phyloP scores from a whole-genome alignment of 2,797 vertebrate genomes.

The Picus viridis region DNA sequence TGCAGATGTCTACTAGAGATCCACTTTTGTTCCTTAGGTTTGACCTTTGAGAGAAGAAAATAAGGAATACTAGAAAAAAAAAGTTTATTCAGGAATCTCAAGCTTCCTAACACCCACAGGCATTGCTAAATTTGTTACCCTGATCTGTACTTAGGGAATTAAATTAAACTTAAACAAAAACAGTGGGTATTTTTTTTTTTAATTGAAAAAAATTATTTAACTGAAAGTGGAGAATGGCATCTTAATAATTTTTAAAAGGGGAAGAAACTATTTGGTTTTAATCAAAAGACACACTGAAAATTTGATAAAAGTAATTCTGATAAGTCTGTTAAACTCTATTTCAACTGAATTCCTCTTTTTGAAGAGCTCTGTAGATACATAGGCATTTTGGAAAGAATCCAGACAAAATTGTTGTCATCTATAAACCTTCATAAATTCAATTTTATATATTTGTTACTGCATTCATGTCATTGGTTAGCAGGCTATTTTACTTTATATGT shows the following conservation, averaged over 20 bases:
- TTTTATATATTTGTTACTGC: background rate
- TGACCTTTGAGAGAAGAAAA: background rate
- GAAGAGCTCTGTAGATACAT: background rate
- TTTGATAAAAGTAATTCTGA: background rate
- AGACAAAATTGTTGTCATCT: background rate
- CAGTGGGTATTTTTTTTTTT: background rate
- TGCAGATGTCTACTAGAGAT: background rate
- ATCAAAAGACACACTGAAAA: background rate
- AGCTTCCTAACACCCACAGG: background rate
- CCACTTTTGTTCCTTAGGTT: background rate
- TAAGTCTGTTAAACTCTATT: background rate
- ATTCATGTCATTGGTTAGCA: background rate
- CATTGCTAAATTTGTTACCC: background rate
- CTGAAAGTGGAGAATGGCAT: background rate
- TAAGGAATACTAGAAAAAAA: background rate
- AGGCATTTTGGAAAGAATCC: background rate
- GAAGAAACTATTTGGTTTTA: background rate
- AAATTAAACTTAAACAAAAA: background rate
- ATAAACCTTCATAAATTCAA: background rate
- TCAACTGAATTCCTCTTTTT: background rate
- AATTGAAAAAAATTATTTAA: background rate
- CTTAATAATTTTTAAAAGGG: background rate
- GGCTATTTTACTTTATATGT: background rate
- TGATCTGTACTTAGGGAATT: background rate
- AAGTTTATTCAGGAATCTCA: background rate